These are phyloP conservation scores for Trichopria drosophilae DNA, from an alignment of 2,888 invertebrate species.

Conservation along the genomic window DNA sequence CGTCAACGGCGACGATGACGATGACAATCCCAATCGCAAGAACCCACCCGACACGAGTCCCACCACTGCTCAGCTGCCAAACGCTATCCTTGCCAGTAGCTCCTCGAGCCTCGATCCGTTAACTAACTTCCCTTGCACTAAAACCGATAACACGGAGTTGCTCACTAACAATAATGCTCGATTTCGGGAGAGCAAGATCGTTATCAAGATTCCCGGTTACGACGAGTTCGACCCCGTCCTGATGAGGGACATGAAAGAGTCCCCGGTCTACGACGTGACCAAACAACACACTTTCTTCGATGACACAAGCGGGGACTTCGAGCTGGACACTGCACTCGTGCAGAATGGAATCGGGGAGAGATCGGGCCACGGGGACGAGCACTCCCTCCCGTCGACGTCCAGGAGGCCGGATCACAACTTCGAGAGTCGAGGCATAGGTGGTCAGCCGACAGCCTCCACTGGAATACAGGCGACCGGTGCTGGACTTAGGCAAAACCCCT, in stretches of 20 bases:
- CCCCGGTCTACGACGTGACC: constrained; percentile 10
- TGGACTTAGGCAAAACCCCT: constrained; percentile 40
- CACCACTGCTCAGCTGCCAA: constrained; percentile 3
- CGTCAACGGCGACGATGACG: constrained; percentile 61
- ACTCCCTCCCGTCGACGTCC: constrained; percentile 47
- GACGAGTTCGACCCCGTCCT: no score
- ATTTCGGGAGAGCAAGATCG: constrained; percentile 36
- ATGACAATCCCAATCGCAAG: constrained; percentile 54
- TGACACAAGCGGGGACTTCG: constrained; percentile 13
- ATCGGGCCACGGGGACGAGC: constrained; percentile 48
- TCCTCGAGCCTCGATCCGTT: constrained; percentile 43
- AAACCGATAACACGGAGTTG: constrained; percentile 49
- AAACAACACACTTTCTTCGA: constrained; percentile 17
- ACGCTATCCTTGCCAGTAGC: background rate
- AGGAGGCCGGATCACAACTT: constrained; percentile 43
- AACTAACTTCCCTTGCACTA: constrained; percentile 49
- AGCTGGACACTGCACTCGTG: constrained; percentile 52
- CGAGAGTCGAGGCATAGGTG: constrained; percentile 34
- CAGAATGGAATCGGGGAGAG: constrained; percentile 52
- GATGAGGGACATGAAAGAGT: no score
- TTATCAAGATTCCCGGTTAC: constrained; percentile 18
- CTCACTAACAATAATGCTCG: constrained; percentile 49
- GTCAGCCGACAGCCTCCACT: constrained; percentile 18
- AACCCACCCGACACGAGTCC: constrained; percentile 31
- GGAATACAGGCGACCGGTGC: constrained; percentile 27